These are phyloP conservation scores for Carduelis carduelis DNA, from an alignment of 2,797 vertebrate genomes.

Conservation along the genomic window DNA sequence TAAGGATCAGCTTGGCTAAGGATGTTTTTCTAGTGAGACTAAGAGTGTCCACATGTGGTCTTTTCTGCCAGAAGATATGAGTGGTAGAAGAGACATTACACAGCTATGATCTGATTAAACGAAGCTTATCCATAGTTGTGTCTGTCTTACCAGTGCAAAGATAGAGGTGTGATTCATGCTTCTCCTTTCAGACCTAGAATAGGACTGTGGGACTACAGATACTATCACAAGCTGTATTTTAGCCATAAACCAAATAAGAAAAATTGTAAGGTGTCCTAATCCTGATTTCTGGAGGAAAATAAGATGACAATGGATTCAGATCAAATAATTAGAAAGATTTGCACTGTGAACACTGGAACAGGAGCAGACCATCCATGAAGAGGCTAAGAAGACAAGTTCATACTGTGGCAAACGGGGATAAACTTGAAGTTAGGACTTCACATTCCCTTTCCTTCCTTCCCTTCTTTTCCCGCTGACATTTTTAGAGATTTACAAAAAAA, in stretches of 20 bases:
- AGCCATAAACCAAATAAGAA: background rate
- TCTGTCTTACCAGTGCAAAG: background rate
- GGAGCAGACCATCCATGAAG: background rate
- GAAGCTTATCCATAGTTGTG: background rate
- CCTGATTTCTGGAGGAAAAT: background rate
- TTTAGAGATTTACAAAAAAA: background rate
- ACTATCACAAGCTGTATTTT: background rate
- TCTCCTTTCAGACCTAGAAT: background rate
- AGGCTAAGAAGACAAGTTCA: background rate
- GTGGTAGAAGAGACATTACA: conserved; percentile 2
- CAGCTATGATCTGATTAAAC: conserved; percentile 22
- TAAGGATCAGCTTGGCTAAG: background rate
- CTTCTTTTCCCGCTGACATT: background rate
- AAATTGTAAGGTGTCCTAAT: background rate
- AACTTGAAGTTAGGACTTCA: background rate
- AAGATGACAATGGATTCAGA: background rate
- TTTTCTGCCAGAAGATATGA: background rate
- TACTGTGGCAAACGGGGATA: background rate
- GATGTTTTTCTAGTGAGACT: background rate
- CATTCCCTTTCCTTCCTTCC: background rate
- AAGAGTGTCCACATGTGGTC: background rate
- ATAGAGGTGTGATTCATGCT: background rate
- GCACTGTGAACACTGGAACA: background rate
- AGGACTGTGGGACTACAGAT: background rate
- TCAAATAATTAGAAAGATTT: background rate